These are phyloP conservation scores for Glossosoma conforme DNA, from an alignment of 1,140 invertebrate genomes.

Conservation along the genomic window DNA sequence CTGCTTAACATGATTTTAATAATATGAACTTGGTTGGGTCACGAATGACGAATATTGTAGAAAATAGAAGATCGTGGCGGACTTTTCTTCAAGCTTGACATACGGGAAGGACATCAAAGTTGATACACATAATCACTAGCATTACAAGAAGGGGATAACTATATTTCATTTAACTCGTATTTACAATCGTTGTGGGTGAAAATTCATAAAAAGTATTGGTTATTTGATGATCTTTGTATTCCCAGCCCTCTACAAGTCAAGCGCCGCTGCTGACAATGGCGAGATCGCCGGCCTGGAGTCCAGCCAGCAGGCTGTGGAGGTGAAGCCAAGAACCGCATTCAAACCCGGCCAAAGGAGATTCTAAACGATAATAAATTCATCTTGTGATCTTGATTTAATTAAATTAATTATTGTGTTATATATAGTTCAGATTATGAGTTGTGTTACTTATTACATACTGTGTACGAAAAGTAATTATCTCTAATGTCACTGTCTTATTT, in stretches of 20 bases:
- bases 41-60: no score
- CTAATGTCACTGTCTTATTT: no score
- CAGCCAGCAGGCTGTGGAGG: slow-evolving; percentile 26
- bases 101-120: no score
- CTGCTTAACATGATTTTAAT: no score
- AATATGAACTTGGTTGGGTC: no score
- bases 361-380: slow-evolving; percentile 11
- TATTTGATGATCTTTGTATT: slow-evolving; percentile 13
- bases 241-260: slow-evolving; percentile 22
- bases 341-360: slow-evolving; percentile 24
- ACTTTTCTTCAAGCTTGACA: no score
- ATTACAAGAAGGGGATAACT: not conserved
- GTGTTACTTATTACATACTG: no score
- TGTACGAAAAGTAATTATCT: no score
- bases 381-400: slow-evolving; percentile 25
- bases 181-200: not conserved
- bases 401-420: slow-evolving; percentile 24
- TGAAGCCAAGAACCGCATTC: slow-evolving; percentile 21
- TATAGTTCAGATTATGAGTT: slow-evolving; percentile 4
- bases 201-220: not conserved
- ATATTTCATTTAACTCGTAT: no score
- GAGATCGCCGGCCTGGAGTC: slow-evolving; percentile 26
- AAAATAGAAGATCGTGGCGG: no score
- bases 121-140: not conserved
- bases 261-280: slow-evolving; percentile 11